Conservation (phyloP, 1,140 invertebrate genomes). For the Drosophila kepulauana region DNA sequence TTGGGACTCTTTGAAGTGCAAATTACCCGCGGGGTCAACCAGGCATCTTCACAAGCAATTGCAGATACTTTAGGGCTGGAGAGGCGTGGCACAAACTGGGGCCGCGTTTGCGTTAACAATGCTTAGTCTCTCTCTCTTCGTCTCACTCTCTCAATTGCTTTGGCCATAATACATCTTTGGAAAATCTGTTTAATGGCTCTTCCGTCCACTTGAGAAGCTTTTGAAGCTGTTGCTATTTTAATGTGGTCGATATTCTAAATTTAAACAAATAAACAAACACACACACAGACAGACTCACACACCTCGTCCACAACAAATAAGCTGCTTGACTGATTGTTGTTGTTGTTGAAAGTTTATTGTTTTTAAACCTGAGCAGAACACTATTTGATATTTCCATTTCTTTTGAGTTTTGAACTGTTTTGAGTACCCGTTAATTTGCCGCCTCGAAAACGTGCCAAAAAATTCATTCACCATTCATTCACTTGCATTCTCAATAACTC, state of each 20-base stretch:
- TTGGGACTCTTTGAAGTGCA: conserved; percentile 77
- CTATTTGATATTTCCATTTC: conserved; percentile 59
- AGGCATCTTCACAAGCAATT: conserved; percentile 26
- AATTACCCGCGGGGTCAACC: conserved; percentile 81
- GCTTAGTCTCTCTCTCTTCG: background rate
- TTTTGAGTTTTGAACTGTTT: conserved; percentile 32
- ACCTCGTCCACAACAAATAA: conserved; percentile 26
- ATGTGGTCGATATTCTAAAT: conserved; percentile 82
- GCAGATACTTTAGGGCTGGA: conserved; percentile 10
- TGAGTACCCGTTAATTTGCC: conserved; percentile 75
- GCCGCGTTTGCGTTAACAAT: conserved; percentile 47
- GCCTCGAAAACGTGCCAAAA: conserved; percentile 65
- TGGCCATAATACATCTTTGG: conserved; percentile 76
- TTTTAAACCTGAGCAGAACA: conserved; percentile 72
- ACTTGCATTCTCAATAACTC: conserved; percentile 13
- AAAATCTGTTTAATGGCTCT: conserved; percentile 75
- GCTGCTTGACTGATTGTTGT: conserved; percentile 26
- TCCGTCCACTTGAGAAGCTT: conserved; percentile 74
- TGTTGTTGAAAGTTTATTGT: conserved; percentile 78
- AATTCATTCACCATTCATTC: conserved; percentile 60
- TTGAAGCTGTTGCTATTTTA: conserved; percentile 81
- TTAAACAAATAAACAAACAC: conserved; percentile 80
- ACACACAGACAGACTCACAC: conserved; percentile 16
- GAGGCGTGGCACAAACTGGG: background rate
- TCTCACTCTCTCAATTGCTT: conserved; percentile 30